A percentile compares a stretch with the other conserved stretches of the same genome.
These are phyloP conservation scores for Phthorimaea operculella DNA, from an alignment of 1,140 invertebrate genomes.

Conservation along the genomic window DNA sequence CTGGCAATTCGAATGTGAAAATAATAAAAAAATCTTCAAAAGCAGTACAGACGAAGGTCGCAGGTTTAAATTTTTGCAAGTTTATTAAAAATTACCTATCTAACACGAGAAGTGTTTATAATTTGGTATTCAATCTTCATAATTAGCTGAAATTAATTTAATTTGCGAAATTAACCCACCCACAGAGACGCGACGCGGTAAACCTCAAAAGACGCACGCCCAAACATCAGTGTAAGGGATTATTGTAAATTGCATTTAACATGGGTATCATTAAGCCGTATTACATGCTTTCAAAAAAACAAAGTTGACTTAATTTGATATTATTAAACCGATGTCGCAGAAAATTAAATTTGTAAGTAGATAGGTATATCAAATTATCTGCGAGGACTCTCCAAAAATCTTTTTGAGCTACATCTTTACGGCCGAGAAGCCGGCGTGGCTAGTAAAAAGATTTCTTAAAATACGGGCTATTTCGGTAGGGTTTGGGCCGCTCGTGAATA, in stretches of 20 bases:
- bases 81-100: too few relatives aligned
- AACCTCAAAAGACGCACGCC: neutral
- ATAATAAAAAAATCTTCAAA: too few relatives aligned
- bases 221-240: neutral
- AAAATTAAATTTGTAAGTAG: too few relatives aligned
- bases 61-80: too few relatives aligned
- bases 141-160: neutral
- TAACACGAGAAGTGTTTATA: too few relatives aligned
- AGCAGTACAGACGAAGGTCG: too few relatives aligned
- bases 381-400: too few relatives aligned
- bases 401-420: too few relatives aligned
- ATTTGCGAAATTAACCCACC: neutral
- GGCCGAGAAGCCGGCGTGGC: neutral
- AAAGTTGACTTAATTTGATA: neutral
- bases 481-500: conserved; percentile 16
- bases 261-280: neutral
- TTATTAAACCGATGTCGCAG: neutral
- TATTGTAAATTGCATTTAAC: neutral
- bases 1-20: too few relatives aligned
- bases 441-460: neutral
- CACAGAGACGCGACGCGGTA: neutral
- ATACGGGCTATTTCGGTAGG: neutral
- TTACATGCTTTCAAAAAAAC: neutral
- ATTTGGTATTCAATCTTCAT: too few relatives aligned
- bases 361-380: too few relatives aligned